These are phyloP conservation scores for Phaenicophaeus curvirostris DNA, from an alignment of 2,797 vertebrate species.

Conservation along the genomic window DNA sequence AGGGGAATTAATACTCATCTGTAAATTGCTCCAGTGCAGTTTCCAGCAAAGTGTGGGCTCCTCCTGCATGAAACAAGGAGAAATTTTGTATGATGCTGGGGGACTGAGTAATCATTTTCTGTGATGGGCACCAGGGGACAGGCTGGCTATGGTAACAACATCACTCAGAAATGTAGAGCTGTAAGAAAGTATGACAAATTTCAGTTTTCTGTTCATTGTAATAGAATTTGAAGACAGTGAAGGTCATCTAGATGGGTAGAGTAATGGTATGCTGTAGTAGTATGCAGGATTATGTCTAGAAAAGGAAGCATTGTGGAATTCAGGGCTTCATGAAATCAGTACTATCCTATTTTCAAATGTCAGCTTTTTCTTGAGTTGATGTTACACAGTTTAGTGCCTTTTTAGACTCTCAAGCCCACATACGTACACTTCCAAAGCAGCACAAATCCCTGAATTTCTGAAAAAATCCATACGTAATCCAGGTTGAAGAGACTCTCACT, in stretches of 20 bases:
- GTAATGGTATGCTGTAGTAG: background rate
- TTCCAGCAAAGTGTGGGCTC: background rate
- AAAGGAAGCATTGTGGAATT: background rate
- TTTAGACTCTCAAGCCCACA: background rate
- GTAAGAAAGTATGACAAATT: background rate
- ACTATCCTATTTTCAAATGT: background rate
- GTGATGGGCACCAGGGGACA: background rate
- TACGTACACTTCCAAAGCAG: background rate
- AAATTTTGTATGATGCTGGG: background rate
- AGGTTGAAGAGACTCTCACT: background rate
- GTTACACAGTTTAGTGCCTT: background rate
- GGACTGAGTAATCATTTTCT: background rate
- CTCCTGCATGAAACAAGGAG: background rate
- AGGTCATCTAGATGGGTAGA: background rate
- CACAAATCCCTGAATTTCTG: background rate
- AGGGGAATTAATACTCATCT: background rate
- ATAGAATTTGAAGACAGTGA: background rate
- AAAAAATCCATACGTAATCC: background rate
- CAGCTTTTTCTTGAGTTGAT: fast-evolving
- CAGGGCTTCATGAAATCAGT: background rate
- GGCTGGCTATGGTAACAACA: background rate
- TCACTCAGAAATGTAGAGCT: background rate
- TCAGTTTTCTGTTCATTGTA: background rate
- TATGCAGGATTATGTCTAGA: background rate
- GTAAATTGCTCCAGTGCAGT: background rate